Percentiles rank a stretch among this genome's conserved stretches.
These are phyloP conservation scores for Stenodema calcarata DNA, from an alignment of 2,888 invertebrate species.

Conservation along the genomic window DNA sequence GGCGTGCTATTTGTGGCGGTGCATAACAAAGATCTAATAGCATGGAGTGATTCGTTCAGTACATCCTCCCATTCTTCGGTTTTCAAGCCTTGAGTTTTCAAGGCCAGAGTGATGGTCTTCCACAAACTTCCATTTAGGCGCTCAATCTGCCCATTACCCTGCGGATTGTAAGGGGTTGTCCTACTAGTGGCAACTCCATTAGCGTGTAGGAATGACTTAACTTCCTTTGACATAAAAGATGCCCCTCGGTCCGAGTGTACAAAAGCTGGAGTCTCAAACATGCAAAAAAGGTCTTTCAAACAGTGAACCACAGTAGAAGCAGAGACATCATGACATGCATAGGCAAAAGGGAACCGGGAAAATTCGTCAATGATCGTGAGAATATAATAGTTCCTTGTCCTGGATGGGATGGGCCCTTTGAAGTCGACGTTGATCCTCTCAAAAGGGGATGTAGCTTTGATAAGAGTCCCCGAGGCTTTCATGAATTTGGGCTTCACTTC, in stretches of 20 bases:
- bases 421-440: not conserved
- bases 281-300: constrained; percentile 45
- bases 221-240: constrained; percentile 52
- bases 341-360: constrained; percentile 36
- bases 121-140: constrained; percentile 8
- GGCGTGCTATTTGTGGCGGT: not conserved
- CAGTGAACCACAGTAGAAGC: constrained; percentile 51
- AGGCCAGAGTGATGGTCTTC: constrained; percentile 9
- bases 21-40: not conserved
- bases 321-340: constrained; percentile 51
- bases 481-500: constrained; percentile 6
- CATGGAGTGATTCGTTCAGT: not conserved
- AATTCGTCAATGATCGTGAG: constrained; percentile 20
- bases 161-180: constrained; percentile 54
- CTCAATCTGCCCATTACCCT: constrained; percentile 10
- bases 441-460: constrained; percentile 4
- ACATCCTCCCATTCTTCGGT: constrained; percentile 45
- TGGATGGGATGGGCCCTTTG: not conserved
- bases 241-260: constrained; percentile 55
- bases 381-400: not conserved
- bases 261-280: constrained; percentile 54
- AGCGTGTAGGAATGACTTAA: constrained; percentile 50
- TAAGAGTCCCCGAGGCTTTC: too few relatives aligned
- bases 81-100: constrained; percentile 18
- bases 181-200: constrained; percentile 54